Evolutionary conservation across 2,113 vertebrate genomes (phyloP).

Genomic region (Proteles cristata): DNA sequence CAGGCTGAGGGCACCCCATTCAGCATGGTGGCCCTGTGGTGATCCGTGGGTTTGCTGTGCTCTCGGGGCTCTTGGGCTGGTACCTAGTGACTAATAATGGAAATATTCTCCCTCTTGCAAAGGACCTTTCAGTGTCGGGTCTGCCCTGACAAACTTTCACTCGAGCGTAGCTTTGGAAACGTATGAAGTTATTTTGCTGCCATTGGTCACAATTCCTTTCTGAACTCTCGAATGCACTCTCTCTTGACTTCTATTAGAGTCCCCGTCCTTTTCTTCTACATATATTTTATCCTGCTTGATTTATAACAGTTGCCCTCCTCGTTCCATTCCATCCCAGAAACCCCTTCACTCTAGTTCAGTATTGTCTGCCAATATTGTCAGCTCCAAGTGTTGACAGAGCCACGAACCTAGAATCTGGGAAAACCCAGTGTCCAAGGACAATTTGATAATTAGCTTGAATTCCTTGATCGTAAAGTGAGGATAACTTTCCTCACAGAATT

Average conservation of each 20-base stretch:
- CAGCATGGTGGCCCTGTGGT: not conserved
- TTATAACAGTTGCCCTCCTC: not conserved
- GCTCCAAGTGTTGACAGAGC: not conserved
- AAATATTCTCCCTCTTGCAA: not conserved
- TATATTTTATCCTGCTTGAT: not conserved
- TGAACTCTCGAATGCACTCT: not conserved
- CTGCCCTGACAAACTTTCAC: not conserved
- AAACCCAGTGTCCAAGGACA: not conserved
- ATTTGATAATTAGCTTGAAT: not conserved
- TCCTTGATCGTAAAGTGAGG: not conserved
- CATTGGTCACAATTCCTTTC: not conserved
- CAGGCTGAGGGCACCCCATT: not conserved
- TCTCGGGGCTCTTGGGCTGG: not conserved
- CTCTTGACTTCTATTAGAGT: not conserved
- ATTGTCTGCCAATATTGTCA: not conserved
- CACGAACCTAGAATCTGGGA: not conserved
- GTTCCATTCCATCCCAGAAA: not conserved
- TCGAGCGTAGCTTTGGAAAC: not conserved
- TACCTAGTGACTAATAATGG: not conserved
- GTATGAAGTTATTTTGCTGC: not conserved
- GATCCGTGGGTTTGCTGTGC: not conserved
- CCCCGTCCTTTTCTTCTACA: not conserved
- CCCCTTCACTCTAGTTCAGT: not conserved
- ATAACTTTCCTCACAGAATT: not conserved
- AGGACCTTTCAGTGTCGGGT: not conserved